Percentiles rank a stretch among this genome's conserved stretches.
Evolutionary conservation across 2,888 invertebrate genomes (phyloP).

Genomic region (Lepas anatifera): DNA sequence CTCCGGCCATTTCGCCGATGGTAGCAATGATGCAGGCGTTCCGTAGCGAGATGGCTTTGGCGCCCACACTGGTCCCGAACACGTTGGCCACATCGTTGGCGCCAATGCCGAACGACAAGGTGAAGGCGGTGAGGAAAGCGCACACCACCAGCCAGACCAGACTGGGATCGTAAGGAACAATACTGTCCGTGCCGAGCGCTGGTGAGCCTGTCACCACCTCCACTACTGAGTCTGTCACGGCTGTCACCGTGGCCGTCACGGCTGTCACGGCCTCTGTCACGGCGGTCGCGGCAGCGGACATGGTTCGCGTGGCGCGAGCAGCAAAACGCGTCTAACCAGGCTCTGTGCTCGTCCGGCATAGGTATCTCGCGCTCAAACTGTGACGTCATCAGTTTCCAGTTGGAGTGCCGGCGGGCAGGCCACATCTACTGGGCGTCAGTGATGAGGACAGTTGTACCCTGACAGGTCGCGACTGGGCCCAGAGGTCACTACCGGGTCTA

Average conservation of each 20-base stretch:
- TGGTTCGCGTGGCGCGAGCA: background rate
- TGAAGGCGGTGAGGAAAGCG: constrained; percentile 43
- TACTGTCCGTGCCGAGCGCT: background rate
- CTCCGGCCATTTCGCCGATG: constrained; percentile 46
- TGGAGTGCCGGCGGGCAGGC: no score
- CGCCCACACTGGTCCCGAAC: constrained; percentile 47
- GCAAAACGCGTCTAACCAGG: background rate
- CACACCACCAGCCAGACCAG: constrained; percentile 38
- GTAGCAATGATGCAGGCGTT: constrained; percentile 46
- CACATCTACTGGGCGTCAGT: no score
- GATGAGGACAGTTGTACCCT: no score
- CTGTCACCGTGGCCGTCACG: constrained; percentile 4
- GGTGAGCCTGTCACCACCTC: constrained; percentile 12
- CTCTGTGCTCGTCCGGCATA: background rate
- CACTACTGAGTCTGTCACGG: constrained; percentile 5
- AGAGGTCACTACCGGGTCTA: no score
- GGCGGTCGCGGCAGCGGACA: background rate
- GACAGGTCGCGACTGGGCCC: no score
- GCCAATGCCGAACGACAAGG: constrained; percentile 46
- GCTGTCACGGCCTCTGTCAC: background rate
- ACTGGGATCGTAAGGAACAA: background rate
- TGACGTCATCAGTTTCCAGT: no score
- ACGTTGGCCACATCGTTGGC: constrained; percentile 49
- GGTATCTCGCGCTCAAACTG: background rate
- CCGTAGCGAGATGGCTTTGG: constrained; percentile 42